phyloP scores from a whole-genome alignment of 1,140 invertebrate genomes.

The Conus betulinus region DNA sequence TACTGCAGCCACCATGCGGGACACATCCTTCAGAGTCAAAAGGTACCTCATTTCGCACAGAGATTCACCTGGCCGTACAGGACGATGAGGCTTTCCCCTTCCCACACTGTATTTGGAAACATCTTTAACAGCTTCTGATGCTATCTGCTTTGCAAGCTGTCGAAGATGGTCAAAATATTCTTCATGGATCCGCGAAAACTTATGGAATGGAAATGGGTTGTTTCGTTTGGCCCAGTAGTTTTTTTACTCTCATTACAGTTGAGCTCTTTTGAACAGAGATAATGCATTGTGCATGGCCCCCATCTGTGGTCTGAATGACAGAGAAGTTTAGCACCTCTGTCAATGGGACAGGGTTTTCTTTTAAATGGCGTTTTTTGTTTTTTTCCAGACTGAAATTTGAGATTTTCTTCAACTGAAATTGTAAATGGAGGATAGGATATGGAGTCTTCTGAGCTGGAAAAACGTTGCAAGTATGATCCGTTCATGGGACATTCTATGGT shows the following conservation, averaged over 20 bases:
- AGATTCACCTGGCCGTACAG: background rate
- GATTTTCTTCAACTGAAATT: background rate
- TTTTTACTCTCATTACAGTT: background rate
- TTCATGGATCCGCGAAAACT: background rate
- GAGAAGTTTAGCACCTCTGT: too few relatives aligned
- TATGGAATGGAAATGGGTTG: background rate
- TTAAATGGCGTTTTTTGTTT: too few relatives aligned
- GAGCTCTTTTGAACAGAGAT: background rate
- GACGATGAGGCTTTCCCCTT: too few relatives aligned
- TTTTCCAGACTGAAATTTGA: too few relatives aligned
- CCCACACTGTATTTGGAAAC: background rate
- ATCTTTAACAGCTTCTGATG: background rate
- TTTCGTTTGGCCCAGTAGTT: background rate
- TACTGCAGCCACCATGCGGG: conserved; percentile 27
- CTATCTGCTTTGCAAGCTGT: background rate
- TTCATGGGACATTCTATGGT: background rate
- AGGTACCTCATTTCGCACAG: background rate
- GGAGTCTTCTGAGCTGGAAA: background rate
- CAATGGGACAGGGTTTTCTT: too few relatives aligned
- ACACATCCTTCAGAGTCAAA: conserved; percentile 9
- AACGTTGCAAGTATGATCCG: background rate
- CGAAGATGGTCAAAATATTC: background rate
- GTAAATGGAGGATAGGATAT: background rate
- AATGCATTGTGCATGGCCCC: background rate
- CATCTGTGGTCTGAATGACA: background rate